Evolutionary conservation across 2,113 vertebrate genomes (phyloP).

Genomic region (Delphinus delphis): DNA sequence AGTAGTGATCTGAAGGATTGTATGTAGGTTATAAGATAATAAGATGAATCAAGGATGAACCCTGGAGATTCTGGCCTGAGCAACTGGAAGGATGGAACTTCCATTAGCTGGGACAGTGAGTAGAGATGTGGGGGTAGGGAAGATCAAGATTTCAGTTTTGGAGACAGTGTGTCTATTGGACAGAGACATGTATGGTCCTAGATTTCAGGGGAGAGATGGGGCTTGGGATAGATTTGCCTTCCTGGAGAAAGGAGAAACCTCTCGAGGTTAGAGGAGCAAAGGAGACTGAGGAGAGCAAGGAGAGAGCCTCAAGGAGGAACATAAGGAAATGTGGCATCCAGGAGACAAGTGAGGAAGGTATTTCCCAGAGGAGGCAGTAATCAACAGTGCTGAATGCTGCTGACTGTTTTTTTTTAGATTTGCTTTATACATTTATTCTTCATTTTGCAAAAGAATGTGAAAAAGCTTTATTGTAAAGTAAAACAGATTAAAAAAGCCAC

Average conservation of each 20-base stretch:
- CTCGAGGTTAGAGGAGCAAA: not conserved
- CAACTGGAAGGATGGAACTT: not conserved
- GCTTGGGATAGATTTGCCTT: not conserved
- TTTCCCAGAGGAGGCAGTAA: not conserved
- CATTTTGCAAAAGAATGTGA: not conserved
- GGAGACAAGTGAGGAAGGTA: not conserved
- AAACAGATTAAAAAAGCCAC: not conserved
- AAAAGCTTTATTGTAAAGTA: conserved; percentile 11
- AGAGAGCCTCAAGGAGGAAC: not conserved
- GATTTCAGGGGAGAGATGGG: not conserved
- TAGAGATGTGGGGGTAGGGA: not conserved
- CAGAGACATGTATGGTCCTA: not conserved
- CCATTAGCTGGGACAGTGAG: not conserved
- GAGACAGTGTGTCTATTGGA: not conserved
- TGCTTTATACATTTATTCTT: not conserved
- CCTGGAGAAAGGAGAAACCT: not conserved
- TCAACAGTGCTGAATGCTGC: not conserved
- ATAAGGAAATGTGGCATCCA: not conserved
- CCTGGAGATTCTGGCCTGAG: not conserved
- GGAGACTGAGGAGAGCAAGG: not conserved
- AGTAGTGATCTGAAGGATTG: not conserved
- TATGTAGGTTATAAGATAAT: not conserved
- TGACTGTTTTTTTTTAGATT: not conserved
- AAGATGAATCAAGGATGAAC: not conserved
- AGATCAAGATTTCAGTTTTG: not conserved